A percentile compares a stretch with the other conserved stretches of the same genome.
Evolutionary conservation across 2,797 vertebrate genomes (phyloP).

Genomic region (Sebastes matsubarae): DNA sequence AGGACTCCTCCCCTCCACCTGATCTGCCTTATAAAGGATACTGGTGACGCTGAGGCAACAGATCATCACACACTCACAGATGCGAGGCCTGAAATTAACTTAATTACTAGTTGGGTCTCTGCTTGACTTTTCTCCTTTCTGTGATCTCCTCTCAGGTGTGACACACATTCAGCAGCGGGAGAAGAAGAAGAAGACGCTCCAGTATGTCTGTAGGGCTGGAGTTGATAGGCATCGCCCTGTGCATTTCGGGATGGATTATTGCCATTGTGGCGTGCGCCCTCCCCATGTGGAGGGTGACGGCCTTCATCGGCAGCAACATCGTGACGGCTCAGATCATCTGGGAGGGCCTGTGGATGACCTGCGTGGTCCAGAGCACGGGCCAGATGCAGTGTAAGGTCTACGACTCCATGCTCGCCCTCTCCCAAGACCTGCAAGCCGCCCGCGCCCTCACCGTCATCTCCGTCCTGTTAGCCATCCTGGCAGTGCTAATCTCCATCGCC

Average conservation of each 20-base stretch:
- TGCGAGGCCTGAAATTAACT: conserved; percentile 35
- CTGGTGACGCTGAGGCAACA: conserved; percentile 56
- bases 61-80: conserved; percentile 56
- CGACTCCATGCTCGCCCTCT: conserved; percentile 89
- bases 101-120: conserved; percentile 15
- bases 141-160: conserved; percentile 33
- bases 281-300: conserved; percentile 93
- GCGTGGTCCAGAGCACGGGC: conserved; percentile 91
- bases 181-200: conserved; percentile 31
- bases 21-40: conserved; percentile 79
- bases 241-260: conserved; percentile 91
- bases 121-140: neutral
- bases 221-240: conserved; percentile 87
- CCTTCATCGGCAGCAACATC: conserved; percentile 94
- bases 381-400: conserved; percentile 94
- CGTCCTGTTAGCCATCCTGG: conserved; percentile 88
- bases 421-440: conserved; percentile 91
- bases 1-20: conserved; percentile 80
- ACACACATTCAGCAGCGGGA: conserved; percentile 16
- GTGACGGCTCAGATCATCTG: conserved; percentile 91
- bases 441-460: conserved; percentile 90
- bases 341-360: conserved; percentile 93
- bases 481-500: conserved; percentile 88
- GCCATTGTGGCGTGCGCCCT: conserved; percentile 89
- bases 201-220: conserved; percentile 93